Conservation (phyloP, 2,113 vertebrate genomes). For the Penelope pileata region DNA sequence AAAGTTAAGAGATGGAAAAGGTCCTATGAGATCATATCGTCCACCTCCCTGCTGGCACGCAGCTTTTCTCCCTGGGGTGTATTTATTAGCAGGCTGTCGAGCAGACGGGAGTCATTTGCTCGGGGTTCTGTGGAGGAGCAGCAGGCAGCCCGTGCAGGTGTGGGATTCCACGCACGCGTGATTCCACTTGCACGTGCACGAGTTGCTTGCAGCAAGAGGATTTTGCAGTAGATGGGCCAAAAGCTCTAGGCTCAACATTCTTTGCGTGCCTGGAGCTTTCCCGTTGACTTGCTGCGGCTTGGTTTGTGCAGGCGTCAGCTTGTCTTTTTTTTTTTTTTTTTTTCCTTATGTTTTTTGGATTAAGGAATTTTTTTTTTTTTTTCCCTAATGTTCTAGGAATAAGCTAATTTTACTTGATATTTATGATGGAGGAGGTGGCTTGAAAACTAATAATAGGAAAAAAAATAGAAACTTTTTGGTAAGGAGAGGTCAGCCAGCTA, state of each 20-base stretch:
- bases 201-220: background rate
- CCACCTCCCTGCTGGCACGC: slow-evolving; percentile 19
- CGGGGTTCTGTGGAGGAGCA: background rate
- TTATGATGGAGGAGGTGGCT: slow-evolving; percentile 24
- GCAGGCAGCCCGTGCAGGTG: slow-evolving; percentile 4
- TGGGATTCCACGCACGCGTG: rapidly evolving
- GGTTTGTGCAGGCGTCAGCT: background rate
- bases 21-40: slow-evolving; percentile 38
- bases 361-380: too few species aligned
- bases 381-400: background rate
- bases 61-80: background rate
- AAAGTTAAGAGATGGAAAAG: slow-evolving; percentile 60
- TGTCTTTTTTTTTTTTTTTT: background rate
- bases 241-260: background rate
- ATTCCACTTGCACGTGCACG: background rate
- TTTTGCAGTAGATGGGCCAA: background rate
- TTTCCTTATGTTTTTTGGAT: too few species aligned
- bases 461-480: background rate
- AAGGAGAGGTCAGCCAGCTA: slow-evolving; percentile 47
- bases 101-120: background rate
- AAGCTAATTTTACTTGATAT: slow-evolving; percentile 18
- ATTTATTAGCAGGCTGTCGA: background rate
- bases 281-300: background rate
- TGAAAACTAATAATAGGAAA: background rate
- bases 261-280: background rate